phyloP scores from a whole-genome alignment of 2,113 vertebrate species.

The Cairina moschata region DNA sequence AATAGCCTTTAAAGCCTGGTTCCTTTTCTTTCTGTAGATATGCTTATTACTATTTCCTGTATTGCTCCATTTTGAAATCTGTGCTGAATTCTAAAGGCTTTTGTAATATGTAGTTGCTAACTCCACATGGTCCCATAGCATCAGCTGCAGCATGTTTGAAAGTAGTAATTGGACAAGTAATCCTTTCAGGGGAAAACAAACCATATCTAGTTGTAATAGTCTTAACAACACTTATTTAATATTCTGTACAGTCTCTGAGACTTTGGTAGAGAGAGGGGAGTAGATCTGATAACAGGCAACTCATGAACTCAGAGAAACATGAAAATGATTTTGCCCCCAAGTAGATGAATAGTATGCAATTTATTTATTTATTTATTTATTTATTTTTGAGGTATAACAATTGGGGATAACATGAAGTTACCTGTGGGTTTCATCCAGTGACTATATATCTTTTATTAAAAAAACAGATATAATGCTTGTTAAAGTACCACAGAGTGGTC shows the following conservation, averaged over 20 bases:
- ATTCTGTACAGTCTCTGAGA: slow-evolving; percentile 32
- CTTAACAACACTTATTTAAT: background rate
- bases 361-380: no score
- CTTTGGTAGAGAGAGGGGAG: background rate
- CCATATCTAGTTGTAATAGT: background rate
- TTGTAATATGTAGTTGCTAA: slow-evolving; percentile 2
- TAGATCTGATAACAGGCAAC: background rate
- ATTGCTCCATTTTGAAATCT: slow-evolving; percentile 25
- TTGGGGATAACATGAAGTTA: background rate
- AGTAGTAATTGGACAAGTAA: slow-evolving; percentile 21
- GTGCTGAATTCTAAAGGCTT: slow-evolving; percentile 9
- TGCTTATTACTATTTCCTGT: background rate
- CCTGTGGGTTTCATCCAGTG: background rate
- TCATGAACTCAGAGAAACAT: background rate
- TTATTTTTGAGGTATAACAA: background rate
- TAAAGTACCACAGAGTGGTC: background rate
- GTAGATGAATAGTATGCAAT: background rate
- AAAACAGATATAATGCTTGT: background rate
- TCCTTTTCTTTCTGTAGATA: background rate
- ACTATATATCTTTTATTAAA: background rate
- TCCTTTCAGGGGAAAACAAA: slow-evolving; percentile 36
- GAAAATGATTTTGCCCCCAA: background rate
- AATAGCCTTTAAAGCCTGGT: background rate
- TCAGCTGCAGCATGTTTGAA: slow-evolving; percentile 57
- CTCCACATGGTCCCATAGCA: slow-evolving; percentile 4